These are phyloP conservation scores for Hydrophis major DNA, from an alignment of 2,797 vertebrate species.

Conservation along the genomic window DNA sequence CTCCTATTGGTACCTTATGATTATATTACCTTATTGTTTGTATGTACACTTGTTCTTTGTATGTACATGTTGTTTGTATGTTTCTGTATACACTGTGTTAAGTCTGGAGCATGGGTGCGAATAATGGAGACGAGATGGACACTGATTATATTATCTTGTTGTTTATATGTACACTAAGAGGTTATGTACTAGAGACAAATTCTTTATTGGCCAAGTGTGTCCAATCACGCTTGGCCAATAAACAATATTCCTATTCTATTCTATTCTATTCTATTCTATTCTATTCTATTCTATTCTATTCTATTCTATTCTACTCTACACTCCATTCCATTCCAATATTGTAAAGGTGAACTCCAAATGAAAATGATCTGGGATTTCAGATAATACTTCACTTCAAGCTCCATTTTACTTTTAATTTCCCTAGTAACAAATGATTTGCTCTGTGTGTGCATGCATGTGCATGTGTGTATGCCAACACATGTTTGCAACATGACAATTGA, in stretches of 20 bases:
- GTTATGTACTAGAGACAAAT: not conserved
- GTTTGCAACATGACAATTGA: not conserved
- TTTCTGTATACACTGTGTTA: too few species aligned
- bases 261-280: too few species aligned
- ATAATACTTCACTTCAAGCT: not conserved
- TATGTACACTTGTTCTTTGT: too few species aligned
- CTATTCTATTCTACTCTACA: too few species aligned
- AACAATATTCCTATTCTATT: not conserved
- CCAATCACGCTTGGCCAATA: not conserved
- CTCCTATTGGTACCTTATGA: too few species aligned
- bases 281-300: rapidly evolving
- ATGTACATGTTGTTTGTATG: too few species aligned
- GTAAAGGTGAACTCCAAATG: not conserved
- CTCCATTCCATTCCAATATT: not conserved
- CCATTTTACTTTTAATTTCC: not conserved
- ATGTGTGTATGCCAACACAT: not conserved
- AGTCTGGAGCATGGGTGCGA: too few species aligned
- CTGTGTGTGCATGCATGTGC: too few species aligned
- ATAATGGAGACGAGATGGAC: too few species aligned
- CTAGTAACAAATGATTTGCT: not conserved
- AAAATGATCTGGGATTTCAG: not conserved
- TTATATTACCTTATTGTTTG: too few species aligned
- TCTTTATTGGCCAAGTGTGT: not conserved
- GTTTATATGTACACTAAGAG: too few species aligned
- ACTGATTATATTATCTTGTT: too few species aligned